Evolutionary conservation across 2,888 invertebrate species (phyloP).

Genomic region (Nephrotoma appendiculata): DNA sequence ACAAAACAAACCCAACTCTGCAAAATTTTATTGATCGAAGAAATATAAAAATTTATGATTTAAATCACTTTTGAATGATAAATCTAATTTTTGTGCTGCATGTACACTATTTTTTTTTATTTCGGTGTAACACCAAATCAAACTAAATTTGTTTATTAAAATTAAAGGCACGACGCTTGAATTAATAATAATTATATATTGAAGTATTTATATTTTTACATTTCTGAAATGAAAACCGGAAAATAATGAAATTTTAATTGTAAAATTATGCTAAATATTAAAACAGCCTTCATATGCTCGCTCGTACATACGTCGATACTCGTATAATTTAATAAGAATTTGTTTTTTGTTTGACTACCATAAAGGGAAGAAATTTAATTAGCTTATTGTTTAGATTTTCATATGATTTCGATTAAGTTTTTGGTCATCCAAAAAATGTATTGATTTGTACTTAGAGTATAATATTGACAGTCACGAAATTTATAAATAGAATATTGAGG

Average conservation of each 20-base stretch:
- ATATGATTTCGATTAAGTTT: neutral
- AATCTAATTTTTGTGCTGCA: neutral
- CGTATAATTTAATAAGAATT: neutral
- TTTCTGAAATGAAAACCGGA: neutral
- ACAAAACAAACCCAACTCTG: neutral
- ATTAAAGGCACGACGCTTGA: neutral
- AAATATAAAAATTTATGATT: neutral
- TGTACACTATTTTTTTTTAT: neutral
- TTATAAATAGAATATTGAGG: neutral
- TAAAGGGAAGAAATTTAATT: neutral
- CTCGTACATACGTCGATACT: no score
- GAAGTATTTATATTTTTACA: neutral
- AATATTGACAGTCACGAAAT: neutral
- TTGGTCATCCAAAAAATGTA: neutral
- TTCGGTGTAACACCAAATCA: neutral
- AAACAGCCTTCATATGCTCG: neutral
- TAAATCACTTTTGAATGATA: neutral
- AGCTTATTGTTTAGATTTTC: neutral
- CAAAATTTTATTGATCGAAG: neutral
- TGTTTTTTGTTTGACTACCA: neutral
- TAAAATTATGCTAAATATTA: neutral
- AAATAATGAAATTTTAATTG: neutral
- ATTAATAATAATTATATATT: neutral
- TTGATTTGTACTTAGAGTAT: neutral
- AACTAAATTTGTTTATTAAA: neutral